These are phyloP conservation scores for Cosmopolites sordidus DNA, from an alignment of 2,888 invertebrate species.

Conservation along the genomic window DNA sequence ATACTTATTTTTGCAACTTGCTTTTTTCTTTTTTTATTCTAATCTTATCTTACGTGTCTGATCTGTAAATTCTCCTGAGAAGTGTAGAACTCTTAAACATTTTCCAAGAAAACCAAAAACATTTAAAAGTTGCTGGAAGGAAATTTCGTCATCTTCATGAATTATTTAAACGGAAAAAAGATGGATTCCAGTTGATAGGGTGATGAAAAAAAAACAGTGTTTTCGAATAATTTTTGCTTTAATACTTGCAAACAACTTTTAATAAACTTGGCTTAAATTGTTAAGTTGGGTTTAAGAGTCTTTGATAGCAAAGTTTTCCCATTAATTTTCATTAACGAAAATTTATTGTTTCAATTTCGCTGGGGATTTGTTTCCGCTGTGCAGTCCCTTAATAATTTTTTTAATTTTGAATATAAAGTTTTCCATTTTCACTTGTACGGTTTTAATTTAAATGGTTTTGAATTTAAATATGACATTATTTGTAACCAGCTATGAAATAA, in stretches of 20 bases:
- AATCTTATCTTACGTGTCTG: too few species aligned
- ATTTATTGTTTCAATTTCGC: slow-evolving; percentile 1
- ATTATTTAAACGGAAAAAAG: neutral
- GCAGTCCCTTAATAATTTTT: too few species aligned
- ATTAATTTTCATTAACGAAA: slow-evolving; percentile 1
- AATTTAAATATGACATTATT: too few species aligned
- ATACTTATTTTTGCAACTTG: too few species aligned
- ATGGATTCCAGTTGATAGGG: neutral
- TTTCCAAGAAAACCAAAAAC: neutral
- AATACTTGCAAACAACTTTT: slow-evolving; percentile 7
- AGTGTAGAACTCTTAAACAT: too few species aligned
- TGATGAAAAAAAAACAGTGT: neutral
- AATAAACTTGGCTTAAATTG: slow-evolving; percentile 8
- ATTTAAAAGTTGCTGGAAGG: neutral
- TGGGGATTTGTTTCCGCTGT: neutral
- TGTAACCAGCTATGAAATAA: too few species aligned
- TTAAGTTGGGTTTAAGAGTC: neutral
- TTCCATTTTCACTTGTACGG: too few species aligned
- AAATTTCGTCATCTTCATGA: neutral
- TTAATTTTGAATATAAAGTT: too few species aligned
- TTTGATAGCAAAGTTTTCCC: neutral
- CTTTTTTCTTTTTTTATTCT: too few species aligned
- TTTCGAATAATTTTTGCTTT: slow-evolving; percentile 5
- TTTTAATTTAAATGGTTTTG: too few species aligned
- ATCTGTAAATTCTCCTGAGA: too few species aligned